phyloP scores from a whole-genome alignment of 2,888 invertebrate species.

The Diplolepis rosae region DNA sequence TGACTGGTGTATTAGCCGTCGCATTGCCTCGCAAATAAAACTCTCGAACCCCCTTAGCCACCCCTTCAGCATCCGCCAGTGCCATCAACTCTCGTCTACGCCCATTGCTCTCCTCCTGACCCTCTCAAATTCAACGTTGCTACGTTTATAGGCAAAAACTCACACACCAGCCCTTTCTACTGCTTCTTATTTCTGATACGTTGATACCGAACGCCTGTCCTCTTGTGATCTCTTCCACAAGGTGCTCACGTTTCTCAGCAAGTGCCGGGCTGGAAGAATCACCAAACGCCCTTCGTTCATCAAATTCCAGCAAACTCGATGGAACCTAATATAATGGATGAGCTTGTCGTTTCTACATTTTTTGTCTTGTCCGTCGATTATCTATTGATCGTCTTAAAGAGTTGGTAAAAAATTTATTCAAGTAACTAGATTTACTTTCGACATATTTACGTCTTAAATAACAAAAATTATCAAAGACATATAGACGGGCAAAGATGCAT shows the following conservation, averaged over 20 bases:
- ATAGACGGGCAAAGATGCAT: too few species aligned
- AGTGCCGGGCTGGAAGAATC: background rate
- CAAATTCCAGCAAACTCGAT: constrained; percentile 33
- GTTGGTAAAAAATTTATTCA: too few species aligned
- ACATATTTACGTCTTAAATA: too few species aligned
- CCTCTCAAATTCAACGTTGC: constrained; percentile 50
- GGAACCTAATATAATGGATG: constrained; percentile 31
- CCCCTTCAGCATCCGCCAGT: constrained; percentile 47
- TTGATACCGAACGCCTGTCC: background rate
- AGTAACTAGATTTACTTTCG: too few species aligned
- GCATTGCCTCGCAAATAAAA: constrained; percentile 70
- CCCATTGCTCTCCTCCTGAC: constrained; percentile 43
- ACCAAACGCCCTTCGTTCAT: constrained; percentile 27
- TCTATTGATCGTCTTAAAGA: too few species aligned
- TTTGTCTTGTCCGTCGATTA: too few species aligned
- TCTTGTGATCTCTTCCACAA: background rate
- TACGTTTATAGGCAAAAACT: constrained; percentile 61
- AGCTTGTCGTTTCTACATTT: constrained; percentile 38
- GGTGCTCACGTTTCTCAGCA: background rate
- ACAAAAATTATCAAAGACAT: too few species aligned
- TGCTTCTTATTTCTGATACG: constrained; percentile 7
- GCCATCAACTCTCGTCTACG: constrained; percentile 61
- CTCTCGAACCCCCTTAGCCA: constrained; percentile 54
- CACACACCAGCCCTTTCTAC: constrained; percentile 33
- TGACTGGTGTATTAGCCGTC: constrained; percentile 73